Percentiles rank a stretch among this genome's conserved stretches.
Evolutionary conservation across 2,797 vertebrate species (phyloP).

Genomic region (Thripadectes ignobilis): DNA sequence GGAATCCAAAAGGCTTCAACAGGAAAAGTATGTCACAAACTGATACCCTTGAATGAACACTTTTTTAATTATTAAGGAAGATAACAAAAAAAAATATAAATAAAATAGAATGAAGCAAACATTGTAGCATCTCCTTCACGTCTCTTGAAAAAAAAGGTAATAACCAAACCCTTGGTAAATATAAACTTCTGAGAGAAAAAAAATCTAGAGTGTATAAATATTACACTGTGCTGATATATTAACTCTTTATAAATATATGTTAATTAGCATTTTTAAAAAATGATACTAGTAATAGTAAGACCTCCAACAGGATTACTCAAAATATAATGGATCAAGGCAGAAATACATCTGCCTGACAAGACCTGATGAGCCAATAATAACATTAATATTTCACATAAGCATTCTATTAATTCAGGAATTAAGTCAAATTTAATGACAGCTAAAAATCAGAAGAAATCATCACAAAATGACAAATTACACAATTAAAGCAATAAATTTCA

Average conservation of each 20-base stretch:
- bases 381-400: constrained; percentile 6
- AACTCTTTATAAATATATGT: not conserved
- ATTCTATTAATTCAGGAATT: constrained; percentile 11
- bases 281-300: not conserved
- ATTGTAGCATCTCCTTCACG: not conserved
- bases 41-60: not conserved
- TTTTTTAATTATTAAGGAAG: constrained; percentile 15
- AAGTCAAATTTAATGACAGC: constrained; percentile 9
- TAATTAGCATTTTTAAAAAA: not conserved
- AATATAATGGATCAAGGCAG: not conserved
- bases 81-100: not conserved
- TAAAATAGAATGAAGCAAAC: not conserved
- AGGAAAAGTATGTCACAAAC: not conserved
- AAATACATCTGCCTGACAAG: constrained; percentile 31
- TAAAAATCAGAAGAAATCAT: constrained; percentile 33
- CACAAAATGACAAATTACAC: constrained; percentile 37
- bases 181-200: not conserved
- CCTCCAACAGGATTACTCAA: not conserved
- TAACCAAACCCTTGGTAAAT: not conserved
- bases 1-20: constrained; percentile 9
- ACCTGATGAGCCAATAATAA: constrained; percentile 13
- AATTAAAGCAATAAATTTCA: not conserved
- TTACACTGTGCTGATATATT: not conserved
- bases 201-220: not conserved
- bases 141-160: not conserved